Percentiles rank a stretch among this genome's conserved stretches.
phyloP scores from a whole-genome alignment of 1,140 invertebrate species.

The Dryas iulia region DNA sequence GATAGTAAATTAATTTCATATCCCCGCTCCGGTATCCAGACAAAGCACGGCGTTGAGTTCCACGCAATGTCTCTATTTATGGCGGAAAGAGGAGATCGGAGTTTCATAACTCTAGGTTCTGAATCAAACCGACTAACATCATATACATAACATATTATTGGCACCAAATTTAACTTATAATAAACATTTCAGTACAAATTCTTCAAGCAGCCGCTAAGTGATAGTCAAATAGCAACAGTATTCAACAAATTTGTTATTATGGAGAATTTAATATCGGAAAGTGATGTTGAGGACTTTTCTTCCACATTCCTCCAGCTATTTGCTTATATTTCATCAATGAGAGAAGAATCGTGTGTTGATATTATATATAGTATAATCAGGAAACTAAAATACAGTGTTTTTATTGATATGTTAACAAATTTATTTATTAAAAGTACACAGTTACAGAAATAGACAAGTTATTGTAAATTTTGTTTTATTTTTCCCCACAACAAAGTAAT shows the following conservation, averaged over 20 bases:
- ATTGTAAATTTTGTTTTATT: slow-evolving; percentile 9
- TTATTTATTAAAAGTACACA: slow-evolving; percentile 35
- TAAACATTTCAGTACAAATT: slow-evolving; percentile 63
- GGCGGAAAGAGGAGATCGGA: no score
- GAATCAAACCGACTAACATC: no score
- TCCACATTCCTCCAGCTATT: slow-evolving; percentile 52
- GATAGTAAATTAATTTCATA: no score
- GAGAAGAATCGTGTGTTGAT: slow-evolving; percentile 39
- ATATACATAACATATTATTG: no score
- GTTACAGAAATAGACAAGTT: slow-evolving; percentile 13
- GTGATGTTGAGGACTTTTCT: slow-evolving; percentile 39
- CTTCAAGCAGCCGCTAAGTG: slow-evolving; percentile 44
- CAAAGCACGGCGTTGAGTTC: no score
- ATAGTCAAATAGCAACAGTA: slow-evolving; percentile 40
- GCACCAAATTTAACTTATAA: no score
- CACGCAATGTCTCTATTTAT: no score
- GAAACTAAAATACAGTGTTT: slow-evolving; percentile 40
- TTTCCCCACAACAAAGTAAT: no score
- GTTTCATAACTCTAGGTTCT: no score
- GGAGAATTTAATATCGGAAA: slow-evolving; percentile 38
- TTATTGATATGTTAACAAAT: slow-evolving; percentile 39
- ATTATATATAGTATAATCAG: slow-evolving; percentile 30
- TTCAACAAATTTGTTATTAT: slow-evolving; percentile 41
- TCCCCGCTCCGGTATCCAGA: no score
- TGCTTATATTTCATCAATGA: slow-evolving; percentile 51